These are phyloP conservation scores for Pammene fasciana DNA, from an alignment of 2,888 invertebrate species.

Conservation along the genomic window DNA sequence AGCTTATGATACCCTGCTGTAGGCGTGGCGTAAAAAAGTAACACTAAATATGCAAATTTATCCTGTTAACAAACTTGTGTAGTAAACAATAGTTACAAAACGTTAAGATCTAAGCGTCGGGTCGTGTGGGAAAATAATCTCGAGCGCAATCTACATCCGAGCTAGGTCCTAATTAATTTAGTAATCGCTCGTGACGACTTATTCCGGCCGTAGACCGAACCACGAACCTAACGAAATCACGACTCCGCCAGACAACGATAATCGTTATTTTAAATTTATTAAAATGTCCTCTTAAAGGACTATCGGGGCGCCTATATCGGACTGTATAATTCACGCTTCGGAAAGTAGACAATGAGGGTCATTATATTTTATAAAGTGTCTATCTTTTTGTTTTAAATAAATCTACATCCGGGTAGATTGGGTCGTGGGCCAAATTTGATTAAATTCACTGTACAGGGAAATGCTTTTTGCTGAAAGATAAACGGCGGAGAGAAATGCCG, in stretches of 20 bases:
- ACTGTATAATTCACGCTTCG: slow-evolving; percentile 81
- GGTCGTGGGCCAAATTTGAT: slow-evolving; percentile 27
- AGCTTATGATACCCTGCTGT: slow-evolving; percentile 19
- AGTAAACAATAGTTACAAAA: slow-evolving; percentile 69
- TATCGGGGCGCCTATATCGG: slow-evolving; percentile 80
- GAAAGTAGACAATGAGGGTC: slow-evolving; percentile 70
- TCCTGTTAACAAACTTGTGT: slow-evolving; percentile 44
- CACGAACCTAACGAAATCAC: slow-evolving; percentile 83
- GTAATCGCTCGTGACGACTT: slow-evolving; percentile 83
- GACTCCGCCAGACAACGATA: slow-evolving; percentile 81
- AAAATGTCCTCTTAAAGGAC: slow-evolving; percentile 83
- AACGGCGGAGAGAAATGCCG: slow-evolving; percentile 39
- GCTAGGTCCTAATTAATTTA: slow-evolving; percentile 83
- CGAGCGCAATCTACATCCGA: slow-evolving; percentile 78
- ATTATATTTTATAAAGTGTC: slow-evolving; percentile 66
- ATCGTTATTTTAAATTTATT: slow-evolving; percentile 84
- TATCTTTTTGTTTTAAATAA: slow-evolving; percentile 52
- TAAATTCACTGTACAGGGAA: slow-evolving; percentile 36
- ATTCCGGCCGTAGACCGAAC: slow-evolving; percentile 77
- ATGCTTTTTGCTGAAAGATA: slow-evolving; percentile 39
- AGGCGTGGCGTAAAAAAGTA: slow-evolving; percentile 3
- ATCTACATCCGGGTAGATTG: slow-evolving; percentile 35
- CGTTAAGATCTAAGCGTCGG: slow-evolving; percentile 72
- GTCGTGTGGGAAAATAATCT: slow-evolving; percentile 83
- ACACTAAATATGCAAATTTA: slow-evolving; percentile 34